Evolutionary conservation across 2,113 vertebrate genomes (phyloP).

Genomic region (Actenoides hombroni): DNA sequence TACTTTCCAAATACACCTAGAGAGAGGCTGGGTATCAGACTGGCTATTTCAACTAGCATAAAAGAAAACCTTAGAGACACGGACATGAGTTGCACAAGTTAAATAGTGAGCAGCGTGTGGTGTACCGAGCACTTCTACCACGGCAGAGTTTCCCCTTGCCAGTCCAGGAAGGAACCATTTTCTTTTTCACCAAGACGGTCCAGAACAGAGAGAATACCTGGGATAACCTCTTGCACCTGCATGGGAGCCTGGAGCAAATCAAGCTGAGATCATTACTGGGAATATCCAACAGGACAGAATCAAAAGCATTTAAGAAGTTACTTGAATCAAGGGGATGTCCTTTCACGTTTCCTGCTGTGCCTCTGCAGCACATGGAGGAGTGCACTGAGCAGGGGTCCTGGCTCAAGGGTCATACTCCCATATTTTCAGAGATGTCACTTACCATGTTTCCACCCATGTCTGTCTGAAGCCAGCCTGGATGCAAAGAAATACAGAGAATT

Average conservation of each 20-base stretch:
- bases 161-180: slow-evolving; percentile 49
- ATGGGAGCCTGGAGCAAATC: slow-evolving; percentile 33
- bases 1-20: neutral
- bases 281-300: neutral
- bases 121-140: neutral
- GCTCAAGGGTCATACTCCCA: neutral
- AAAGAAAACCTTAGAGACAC: neutral
- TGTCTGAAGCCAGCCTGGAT: slow-evolving; percentile 78
- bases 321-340: neutral
- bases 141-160: slow-evolving; percentile 27
- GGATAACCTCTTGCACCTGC: slow-evolving; percentile 49
- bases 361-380: neutral
- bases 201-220: slow-evolving; percentile 23
- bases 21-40: neutral
- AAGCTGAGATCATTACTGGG: neutral
- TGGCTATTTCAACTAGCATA: neutral
- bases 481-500: slow-evolving; percentile 73
- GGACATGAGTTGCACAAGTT: neutral
- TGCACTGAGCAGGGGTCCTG: neutral
- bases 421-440: neutral
- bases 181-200: slow-evolving; percentile 47
- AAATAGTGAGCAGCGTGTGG: neutral
- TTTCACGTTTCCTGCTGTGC: neutral
- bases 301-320: neutral
- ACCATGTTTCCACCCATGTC: slow-evolving; percentile 74